phyloP scores from a whole-genome alignment of 2,113 vertebrate genomes.

The Vicugna pacos region DNA sequence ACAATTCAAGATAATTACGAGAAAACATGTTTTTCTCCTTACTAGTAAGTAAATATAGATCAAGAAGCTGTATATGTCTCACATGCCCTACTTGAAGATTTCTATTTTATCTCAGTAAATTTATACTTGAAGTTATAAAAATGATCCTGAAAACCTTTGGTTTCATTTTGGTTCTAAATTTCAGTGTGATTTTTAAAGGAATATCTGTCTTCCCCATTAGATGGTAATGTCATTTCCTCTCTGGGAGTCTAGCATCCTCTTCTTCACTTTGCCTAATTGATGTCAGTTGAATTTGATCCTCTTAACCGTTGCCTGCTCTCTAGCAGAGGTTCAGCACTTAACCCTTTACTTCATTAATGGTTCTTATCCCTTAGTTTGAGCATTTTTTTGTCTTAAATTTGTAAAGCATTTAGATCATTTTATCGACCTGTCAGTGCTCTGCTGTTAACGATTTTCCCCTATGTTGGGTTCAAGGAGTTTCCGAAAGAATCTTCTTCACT shows the following conservation, averaged over 20 bases:
- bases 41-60: background rate
- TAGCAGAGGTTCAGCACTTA: background rate
- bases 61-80: background rate
- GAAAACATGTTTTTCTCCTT: background rate
- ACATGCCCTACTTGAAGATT: background rate
- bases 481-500: background rate
- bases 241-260: background rate
- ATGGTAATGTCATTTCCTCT: background rate
- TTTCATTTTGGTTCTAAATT: slow-evolving; percentile 41
- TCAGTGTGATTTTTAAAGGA: background rate
- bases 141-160: background rate
- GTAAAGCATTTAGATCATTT: background rate
- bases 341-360: background rate
- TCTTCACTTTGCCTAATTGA: background rate
- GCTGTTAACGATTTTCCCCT: background rate
- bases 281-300: background rate
- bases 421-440: background rate
- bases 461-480: background rate
- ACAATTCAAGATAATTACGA: background rate
- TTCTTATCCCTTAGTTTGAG: background rate
- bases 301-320: background rate
- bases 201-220: background rate
- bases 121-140: slow-evolving; percentile 8
- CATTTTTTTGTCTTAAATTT: background rate
- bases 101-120: slow-evolving; percentile 21